Evolutionary conservation across 2,888 invertebrate genomes (phyloP), one percentile per base, ranked within the genome.

Genomic region (Drosophila nr. fundita): DNA sequence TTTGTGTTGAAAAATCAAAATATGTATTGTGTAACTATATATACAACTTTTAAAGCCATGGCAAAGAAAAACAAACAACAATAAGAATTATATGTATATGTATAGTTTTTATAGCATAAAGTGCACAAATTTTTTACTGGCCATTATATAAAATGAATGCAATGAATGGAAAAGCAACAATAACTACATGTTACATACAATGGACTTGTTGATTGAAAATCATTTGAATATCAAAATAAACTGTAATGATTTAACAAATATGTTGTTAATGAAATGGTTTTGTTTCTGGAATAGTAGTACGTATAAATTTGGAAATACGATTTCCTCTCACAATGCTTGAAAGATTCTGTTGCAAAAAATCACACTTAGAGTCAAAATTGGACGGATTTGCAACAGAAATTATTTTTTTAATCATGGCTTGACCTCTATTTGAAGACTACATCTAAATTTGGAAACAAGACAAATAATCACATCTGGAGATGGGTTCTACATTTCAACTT

Each of bases 181-280:
- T 82, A 82, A 78, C 70, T 83, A 78, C 48, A 76, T 89, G 68
- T 76, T 84, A 79, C 66, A 65, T 84, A 78, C 85, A 70, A 81
- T 78, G 83, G 78, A 90, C 84, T 90, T 89, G 89, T 89, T 89
- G 90, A 86, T 86, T 81, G 69, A 80, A 86, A 88, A 84, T 86
- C 83, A 89, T 87, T 83, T 80, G 74, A 78, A 81, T 76, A 87
- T 82, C 81, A 79, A 89, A 89, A 89, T 86, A 90, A 90, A 89
- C 74, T 77, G 68, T 78, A 72, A 81, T 74, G 67, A 85, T 85
- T 82, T 70, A 80, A 84, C 76, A 73, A 58, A 66, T 27, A 24
- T 45, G 15, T 45, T 45, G 15, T 8, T 15, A 15, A 24, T 24
- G 7, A 45, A 24, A 8, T 45, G 24, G 15, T 45, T 24, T 45